A percentile compares a stretch with the other conserved stretches of the same genome.
phyloP scores from a whole-genome alignment of 1,140 invertebrate genomes.

The Monochamus saltuarius region DNA sequence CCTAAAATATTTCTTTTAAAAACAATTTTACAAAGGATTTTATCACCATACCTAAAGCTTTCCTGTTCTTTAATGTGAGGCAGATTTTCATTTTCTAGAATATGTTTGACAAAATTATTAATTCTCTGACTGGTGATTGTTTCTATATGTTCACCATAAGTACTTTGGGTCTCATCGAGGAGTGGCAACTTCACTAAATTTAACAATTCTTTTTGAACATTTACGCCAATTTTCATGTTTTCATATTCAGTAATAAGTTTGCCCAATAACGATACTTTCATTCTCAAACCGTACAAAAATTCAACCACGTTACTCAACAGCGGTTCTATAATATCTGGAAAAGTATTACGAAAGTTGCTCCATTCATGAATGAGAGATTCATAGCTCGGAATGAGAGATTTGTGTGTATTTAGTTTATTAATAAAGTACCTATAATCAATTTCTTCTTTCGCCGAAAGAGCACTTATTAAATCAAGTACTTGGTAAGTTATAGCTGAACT shows the following conservation, averaged over 20 bases:
- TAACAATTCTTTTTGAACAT: slow-evolving; percentile 35
- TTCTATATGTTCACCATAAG: slow-evolving; percentile 50
- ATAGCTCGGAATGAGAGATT: slow-evolving; percentile 32
- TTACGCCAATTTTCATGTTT: slow-evolving; percentile 22
- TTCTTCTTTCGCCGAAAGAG: slow-evolving; percentile 3
- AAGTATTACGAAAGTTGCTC: slow-evolving; percentile 59
- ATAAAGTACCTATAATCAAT: slow-evolving; percentile 1
- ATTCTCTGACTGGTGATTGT: slow-evolving; percentile 50
- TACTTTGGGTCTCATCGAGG: slow-evolving; percentile 49
- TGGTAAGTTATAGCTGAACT: background rate
- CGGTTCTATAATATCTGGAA: slow-evolving; percentile 68
- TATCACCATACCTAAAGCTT: slow-evolving; percentile 42
- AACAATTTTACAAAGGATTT: no score
- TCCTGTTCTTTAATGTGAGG: slow-evolving; percentile 35
- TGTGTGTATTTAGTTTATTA: slow-evolving; percentile 16
- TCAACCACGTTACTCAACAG: slow-evolving; percentile 61
- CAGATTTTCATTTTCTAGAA: slow-evolving; percentile 31
- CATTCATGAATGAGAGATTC: slow-evolving; percentile 54
- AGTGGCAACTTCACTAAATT: slow-evolving; percentile 57
- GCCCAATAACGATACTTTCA: slow-evolving; percentile 53
- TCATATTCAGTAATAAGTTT: slow-evolving; percentile 45
- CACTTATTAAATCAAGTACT: slow-evolving; percentile 14
- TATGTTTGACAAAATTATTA: slow-evolving; percentile 40
- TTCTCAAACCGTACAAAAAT: slow-evolving; percentile 59
- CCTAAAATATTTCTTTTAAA: slow-evolving; percentile 47